phyloP scores from a whole-genome alignment of 1,140 invertebrate genomes.

The Zaprionus vittiger region DNA sequence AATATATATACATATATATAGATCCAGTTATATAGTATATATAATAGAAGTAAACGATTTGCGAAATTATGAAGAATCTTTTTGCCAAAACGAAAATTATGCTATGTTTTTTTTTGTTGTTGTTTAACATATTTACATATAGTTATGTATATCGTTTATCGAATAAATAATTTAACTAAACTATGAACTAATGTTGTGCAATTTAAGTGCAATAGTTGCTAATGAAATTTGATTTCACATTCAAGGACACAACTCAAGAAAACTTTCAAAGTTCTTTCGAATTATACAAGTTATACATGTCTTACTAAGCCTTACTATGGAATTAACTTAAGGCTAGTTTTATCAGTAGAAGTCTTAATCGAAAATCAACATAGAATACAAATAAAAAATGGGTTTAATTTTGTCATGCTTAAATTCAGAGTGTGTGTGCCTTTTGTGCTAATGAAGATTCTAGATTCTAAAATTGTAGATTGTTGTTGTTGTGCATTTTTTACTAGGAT shows the following conservation, averaged over 20 bases:
- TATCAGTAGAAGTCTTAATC: conserved; percentile 49
- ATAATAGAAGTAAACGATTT: conserved; percentile 52
- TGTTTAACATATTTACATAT: conserved; percentile 55
- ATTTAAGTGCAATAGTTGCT: conserved; percentile 11
- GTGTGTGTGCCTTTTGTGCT: conserved; percentile 8
- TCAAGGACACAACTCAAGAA: conserved; percentile 39
- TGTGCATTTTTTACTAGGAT: conserved; percentile 28
- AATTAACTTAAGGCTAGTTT: conserved; percentile 46
- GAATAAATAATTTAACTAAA: conserved; percentile 80
- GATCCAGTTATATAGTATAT: conserved; percentile 13
- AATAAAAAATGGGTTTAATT: conserved; percentile 1
- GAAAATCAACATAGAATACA: conserved; percentile 55
- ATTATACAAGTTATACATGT: conserved; percentile 21
- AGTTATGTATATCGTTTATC: conserved; percentile 29
- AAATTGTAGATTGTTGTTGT: conserved; percentile 1
- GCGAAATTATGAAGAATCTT: conserved; percentile 83
- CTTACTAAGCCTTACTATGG: conserved; percentile 45
- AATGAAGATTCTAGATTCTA: conserved; percentile 49
- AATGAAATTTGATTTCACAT: conserved; percentile 68
- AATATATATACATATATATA: conserved; percentile 21
- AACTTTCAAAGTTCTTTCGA: conserved; percentile 54
- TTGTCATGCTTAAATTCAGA: conserved; percentile 55
- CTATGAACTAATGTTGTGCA: conserved; percentile 67
- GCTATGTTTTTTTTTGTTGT: conserved; percentile 22
- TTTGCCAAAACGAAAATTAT: conserved; percentile 80